Evolutionary conservation across 1,140 invertebrate genomes (phyloP).

Genomic region (Phymorhynchus buccinoides): DNA sequence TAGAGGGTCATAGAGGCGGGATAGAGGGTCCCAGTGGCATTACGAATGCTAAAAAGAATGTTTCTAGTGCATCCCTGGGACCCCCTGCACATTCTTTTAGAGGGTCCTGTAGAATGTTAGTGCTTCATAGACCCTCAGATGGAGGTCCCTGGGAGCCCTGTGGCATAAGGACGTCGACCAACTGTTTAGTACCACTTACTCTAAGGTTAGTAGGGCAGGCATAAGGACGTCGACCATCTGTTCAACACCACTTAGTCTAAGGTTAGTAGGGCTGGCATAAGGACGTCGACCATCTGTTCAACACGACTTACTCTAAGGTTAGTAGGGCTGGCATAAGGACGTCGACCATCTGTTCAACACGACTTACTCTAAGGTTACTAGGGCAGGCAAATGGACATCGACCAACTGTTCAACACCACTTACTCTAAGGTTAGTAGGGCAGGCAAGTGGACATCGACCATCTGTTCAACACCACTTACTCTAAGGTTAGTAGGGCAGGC

Average conservation of each 20-base stretch:
- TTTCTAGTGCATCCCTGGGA: too few relatives aligned
- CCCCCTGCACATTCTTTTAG: too few relatives aligned
- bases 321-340: too few relatives aligned
- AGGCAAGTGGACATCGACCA: conserved; percentile 52
- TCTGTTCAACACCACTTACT: conserved; percentile 46
- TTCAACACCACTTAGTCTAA: conserved; percentile 44
- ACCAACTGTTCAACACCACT: too few relatives aligned
- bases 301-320: conserved; percentile 37
- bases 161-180: conserved; percentile 49
- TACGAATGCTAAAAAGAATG: too few relatives aligned
- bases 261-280: conserved; percentile 29
- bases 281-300: conserved; percentile 53
- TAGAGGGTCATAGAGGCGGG: too few relatives aligned
- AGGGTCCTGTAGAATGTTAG: too few relatives aligned
- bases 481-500: too few relatives aligned
- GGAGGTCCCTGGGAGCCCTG: too few relatives aligned
- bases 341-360: conserved; percentile 53
- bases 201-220: too few relatives aligned
- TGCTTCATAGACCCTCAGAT: too few relatives aligned
- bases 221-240: conserved; percentile 50
- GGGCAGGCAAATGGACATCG: conserved; percentile 25
- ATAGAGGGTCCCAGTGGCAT: too few relatives aligned
- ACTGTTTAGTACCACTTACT: conserved; percentile 46
- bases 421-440: neutral
- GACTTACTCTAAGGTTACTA: conserved; percentile 23